A percentile compares a stretch with the other conserved stretches of the same genome.
Evolutionary conservation across 1,140 invertebrate genomes (phyloP).

Genomic region (Epicauta chinensis): DNA sequence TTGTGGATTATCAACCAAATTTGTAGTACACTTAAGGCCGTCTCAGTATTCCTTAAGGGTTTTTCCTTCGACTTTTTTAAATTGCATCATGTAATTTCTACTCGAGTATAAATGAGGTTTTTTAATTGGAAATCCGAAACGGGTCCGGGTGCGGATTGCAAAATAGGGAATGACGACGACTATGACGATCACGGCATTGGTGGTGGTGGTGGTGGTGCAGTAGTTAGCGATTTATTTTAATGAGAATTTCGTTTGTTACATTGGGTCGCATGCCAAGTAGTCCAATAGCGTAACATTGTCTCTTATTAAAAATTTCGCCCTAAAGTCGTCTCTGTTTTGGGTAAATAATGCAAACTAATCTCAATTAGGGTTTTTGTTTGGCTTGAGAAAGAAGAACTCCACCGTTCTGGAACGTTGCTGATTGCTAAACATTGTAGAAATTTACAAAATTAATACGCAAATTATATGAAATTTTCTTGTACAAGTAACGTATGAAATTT

Average conservation of each 20-base stretch:
- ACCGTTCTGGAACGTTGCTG: no score
- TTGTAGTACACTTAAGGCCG: constrained; percentile 13
- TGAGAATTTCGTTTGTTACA: constrained; percentile 12
- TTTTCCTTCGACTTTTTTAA: constrained; percentile 28
- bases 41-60: constrained; percentile 17
- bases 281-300: constrained; percentile 15
- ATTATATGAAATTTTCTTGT: no score
- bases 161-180: no score
- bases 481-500: no score
- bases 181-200: no score
- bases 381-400: no score
- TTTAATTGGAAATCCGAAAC: constrained; percentile 39
- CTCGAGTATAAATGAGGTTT: constrained; percentile 40
- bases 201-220: constrained; percentile 1
- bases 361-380: no score
- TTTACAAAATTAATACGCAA: no score
- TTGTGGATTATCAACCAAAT: constrained; percentile 10
- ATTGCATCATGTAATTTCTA: constrained; percentile 40
- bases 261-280: constrained; percentile 15
- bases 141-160: constrained; percentile 6
- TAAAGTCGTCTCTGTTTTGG: no score
- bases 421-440: no score
- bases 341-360: no score
- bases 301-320: no score
- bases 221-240: constrained; percentile 17